Evolutionary conservation across 2,888 invertebrate species (phyloP).

Genomic region (Amaurobius ferox): DNA sequence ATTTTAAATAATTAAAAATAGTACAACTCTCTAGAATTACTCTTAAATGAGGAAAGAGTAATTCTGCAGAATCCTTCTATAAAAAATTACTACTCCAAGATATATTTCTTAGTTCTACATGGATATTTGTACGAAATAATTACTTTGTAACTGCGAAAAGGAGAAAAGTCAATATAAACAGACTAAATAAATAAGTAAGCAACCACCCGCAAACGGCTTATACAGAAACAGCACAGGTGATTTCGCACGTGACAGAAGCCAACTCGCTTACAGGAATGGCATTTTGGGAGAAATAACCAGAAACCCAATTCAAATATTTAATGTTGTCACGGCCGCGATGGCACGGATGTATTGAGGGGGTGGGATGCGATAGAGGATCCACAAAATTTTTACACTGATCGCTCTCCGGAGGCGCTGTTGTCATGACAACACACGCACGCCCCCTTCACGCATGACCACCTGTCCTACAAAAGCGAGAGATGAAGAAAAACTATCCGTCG

Average conservation of each 20-base stretch:
- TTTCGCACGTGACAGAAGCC: conserved; percentile 10
- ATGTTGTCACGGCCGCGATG: neutral
- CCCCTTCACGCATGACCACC: conserved; percentile 70
- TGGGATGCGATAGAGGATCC: conserved; percentile 3
- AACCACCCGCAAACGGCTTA: neutral
- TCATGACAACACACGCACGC: conserved; percentile 63
- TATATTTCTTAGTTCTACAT: no score
- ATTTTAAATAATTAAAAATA: no score
- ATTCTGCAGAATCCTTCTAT: no score
- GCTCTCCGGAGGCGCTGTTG: conserved; percentile 56
- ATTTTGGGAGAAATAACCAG: neutral
- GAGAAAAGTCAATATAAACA: neutral
- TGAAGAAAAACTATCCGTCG: conserved; percentile 16
- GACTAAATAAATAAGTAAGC: neutral
- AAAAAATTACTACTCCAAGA: no score
- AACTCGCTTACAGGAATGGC: neutral
- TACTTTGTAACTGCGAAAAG: no score
- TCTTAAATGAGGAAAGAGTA: no score
- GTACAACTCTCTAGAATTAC: no score
- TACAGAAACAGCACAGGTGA: neutral
- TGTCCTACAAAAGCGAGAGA: conserved; percentile 63
- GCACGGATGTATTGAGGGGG: neutral
- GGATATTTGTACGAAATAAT: no score
- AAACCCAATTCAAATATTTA: conserved; percentile 10
- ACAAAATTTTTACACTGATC: conserved; percentile 51